A percentile compares a stretch with the other conserved stretches of the same genome.
Conservation (phyloP, 2,888 invertebrate genomes). For the Eulithis testata region DNA sequence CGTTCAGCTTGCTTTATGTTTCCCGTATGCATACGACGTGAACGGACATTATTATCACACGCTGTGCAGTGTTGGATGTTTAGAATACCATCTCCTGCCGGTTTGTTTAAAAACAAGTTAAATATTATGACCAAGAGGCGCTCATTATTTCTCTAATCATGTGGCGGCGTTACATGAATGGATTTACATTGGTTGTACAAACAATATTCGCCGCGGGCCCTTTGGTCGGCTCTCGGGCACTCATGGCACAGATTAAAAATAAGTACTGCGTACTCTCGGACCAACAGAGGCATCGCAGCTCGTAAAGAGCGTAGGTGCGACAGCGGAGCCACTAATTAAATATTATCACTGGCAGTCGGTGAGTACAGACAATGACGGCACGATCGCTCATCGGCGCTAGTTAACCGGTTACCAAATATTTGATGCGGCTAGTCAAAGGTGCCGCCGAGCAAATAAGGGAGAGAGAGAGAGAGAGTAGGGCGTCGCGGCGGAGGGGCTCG, state of each 20-base stretch:
- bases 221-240: constrained; percentile 62
- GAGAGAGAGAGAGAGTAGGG: constrained; percentile 47
- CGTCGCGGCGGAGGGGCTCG: constrained; percentile 53
- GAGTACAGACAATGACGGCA: constrained; percentile 73
- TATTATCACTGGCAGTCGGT: constrained; percentile 78
- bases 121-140: constrained; percentile 60
- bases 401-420: constrained; percentile 81
- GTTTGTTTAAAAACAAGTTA: constrained; percentile 51
- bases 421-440: constrained; percentile 74
- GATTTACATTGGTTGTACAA: constrained; percentile 56
- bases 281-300: constrained; percentile 54
- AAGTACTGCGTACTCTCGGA: constrained; percentile 35
- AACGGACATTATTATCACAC: constrained; percentile 51
- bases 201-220: constrained; percentile 69
- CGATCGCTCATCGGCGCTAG: constrained; percentile 76
- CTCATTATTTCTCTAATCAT: constrained; percentile 71
- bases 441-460: constrained; percentile 73
- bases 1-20: constrained; percentile 53
- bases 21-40: constrained; percentile 50
- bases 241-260: not conserved
- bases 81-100: constrained; percentile 37
- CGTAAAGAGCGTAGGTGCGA: constrained; percentile 72
- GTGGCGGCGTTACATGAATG: constrained; percentile 59
- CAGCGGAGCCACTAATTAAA: constrained; percentile 80
- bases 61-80: constrained; percentile 48